Conservation (phyloP, 1,140 invertebrate species). For the Geopemphigus sp. region DNA sequence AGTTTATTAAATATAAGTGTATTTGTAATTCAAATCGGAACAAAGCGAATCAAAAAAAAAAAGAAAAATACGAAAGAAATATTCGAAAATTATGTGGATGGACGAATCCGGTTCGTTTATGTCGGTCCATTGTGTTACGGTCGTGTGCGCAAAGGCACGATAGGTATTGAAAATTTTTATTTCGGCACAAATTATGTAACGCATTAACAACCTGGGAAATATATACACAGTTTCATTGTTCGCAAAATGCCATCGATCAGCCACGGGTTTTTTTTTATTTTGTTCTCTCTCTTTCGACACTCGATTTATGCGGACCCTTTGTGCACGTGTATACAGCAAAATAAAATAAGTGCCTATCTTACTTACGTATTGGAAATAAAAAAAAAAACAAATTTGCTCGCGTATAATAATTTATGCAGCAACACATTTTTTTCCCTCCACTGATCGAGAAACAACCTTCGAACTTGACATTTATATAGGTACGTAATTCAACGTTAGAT, state of each 20-base stretch:
- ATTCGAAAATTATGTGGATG: conserved; percentile 14
- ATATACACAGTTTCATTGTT: conserved; percentile 37
- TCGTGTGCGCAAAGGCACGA: conserved; percentile 18
- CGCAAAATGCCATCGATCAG: conserved; percentile 44
- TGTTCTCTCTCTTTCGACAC: conserved; percentile 10
- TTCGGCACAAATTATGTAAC: conserved; percentile 46
- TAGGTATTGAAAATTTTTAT: conserved; percentile 44
- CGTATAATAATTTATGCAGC: conserved; percentile 24
- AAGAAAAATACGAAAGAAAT: neutral
- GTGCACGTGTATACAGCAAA: conserved; percentile 31
- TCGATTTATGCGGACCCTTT: conserved; percentile 43
- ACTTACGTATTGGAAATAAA: conserved; percentile 43
- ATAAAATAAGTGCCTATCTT: conserved; percentile 34
- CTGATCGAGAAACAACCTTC: conserved; percentile 37
- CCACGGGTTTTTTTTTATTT: conserved; percentile 5
- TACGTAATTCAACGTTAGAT: conserved; percentile 45
- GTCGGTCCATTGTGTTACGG: conserved; percentile 26
- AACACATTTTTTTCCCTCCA: conserved; percentile 23
- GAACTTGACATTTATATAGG: conserved; percentile 48
- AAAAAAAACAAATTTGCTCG: conserved; percentile 38
- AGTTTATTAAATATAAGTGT: conserved; percentile 22
- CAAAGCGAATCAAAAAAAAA: conserved; percentile 1
- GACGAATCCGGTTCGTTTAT: conserved; percentile 41
- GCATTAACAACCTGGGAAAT: conserved; percentile 19
- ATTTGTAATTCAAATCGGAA: conserved; percentile 36